phyloP scores from a whole-genome alignment of 2,113 vertebrate genomes.

The Lota lota region DNA sequence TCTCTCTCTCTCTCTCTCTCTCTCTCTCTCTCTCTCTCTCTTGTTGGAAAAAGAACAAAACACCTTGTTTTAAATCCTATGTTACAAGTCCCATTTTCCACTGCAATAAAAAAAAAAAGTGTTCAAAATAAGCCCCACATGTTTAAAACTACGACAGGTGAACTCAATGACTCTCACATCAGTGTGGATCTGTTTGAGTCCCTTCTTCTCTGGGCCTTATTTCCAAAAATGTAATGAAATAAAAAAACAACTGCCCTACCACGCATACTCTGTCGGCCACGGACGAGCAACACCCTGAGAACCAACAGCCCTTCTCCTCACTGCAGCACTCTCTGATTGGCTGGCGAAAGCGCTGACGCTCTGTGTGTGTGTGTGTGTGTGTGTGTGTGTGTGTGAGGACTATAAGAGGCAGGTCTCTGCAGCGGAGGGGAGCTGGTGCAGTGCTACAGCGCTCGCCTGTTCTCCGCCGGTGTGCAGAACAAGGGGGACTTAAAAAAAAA shows the following conservation, averaged over 20 bases:
- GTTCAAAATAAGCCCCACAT: too few relatives aligned
- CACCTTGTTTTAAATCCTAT: too few relatives aligned
- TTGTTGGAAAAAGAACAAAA: too few relatives aligned
- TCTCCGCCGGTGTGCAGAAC: conserved; percentile 78
- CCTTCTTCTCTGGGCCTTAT: neutral
- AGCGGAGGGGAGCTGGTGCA: conserved; percentile 80
- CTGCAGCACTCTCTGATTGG: conserved; percentile 74
- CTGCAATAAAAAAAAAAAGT: too few relatives aligned
- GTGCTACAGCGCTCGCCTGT: conserved; percentile 71
- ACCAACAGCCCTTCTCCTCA: conserved; percentile 50
- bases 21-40: too few relatives aligned
- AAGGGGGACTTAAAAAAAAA: conserved; percentile 77
- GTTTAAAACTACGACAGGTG: too few relatives aligned
- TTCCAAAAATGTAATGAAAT: conserved; percentile 3
- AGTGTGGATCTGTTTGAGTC: neutral
- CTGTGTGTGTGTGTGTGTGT: conserved; percentile 10
- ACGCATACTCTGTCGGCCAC: conserved; percentile 8
- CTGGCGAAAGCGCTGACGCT: conserved; percentile 57
- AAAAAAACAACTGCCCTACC: conserved; percentile 29
- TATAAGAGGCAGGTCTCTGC: conserved; percentile 75
- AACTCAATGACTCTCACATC: neutral
- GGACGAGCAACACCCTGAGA: conserved; percentile 45
- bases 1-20: too few relatives aligned
- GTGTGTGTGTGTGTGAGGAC: neutral
- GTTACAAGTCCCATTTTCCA: too few relatives aligned